A percentile compares a stretch with the other conserved stretches of the same genome.
Conservation (phyloP, 2,888 invertebrate species). For the Falcaria lacertinaria region DNA sequence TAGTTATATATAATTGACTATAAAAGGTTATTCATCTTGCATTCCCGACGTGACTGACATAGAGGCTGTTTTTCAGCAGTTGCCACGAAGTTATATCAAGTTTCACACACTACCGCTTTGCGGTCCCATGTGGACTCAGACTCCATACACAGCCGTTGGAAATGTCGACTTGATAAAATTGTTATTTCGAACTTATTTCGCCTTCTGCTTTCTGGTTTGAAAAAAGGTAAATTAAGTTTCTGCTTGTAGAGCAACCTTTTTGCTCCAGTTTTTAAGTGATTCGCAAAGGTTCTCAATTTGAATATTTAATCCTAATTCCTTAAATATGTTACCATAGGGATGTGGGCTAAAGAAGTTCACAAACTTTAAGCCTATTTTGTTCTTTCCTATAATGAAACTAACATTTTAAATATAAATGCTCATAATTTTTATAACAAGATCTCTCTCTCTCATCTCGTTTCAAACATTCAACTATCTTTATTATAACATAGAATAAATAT, state of each 20-base stretch:
- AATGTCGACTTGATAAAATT: neutral
- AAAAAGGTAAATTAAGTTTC: neutral
- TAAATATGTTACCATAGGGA: too few relatives aligned
- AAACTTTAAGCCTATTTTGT: too few relatives aligned
- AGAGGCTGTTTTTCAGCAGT: conserved; percentile 2
- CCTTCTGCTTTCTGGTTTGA: neutral
- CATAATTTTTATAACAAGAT: too few relatives aligned
- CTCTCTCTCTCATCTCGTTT: too few relatives aligned
- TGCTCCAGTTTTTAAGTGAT: neutral
- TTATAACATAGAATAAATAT: too few relatives aligned
- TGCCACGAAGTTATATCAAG: conserved; percentile 11
- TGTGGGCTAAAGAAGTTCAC: too few relatives aligned
- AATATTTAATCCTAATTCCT: too few relatives aligned
- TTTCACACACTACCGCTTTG: conserved; percentile 7
- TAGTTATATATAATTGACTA: neutral
- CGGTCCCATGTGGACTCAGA: conserved; percentile 3
- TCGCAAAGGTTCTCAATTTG: too few relatives aligned
- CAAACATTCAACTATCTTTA: too few relatives aligned
- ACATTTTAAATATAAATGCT: too few relatives aligned
- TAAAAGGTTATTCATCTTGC: neutral
- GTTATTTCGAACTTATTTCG: neutral
- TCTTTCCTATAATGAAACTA: too few relatives aligned
- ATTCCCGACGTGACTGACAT: neutral
- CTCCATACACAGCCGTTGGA: neutral
- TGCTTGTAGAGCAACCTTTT: neutral